Evolutionary conservation across 2,113 vertebrate species (phyloP).

Genomic region (Phoxinus phoxinus): DNA sequence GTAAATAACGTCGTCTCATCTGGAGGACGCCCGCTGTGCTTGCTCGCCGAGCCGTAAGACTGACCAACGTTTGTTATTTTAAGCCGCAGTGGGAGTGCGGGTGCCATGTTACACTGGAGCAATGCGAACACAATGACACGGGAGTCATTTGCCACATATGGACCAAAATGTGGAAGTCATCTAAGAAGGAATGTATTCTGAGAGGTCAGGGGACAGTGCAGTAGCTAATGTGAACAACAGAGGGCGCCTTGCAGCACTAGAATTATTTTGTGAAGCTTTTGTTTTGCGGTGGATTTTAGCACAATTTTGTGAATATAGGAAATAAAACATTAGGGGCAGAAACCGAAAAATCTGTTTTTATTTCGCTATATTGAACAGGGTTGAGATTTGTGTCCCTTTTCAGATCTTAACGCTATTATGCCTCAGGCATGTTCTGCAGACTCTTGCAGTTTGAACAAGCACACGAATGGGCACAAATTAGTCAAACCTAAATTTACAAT

Average conservation of each 20-base stretch:
- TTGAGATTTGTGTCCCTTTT: neutral
- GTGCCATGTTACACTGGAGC: conserved; percentile 19
- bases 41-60: conserved; percentile 36
- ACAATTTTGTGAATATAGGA: neutral
- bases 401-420: neutral
- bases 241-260: conserved; percentile 34
- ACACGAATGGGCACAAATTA: neutral
- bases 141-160: conserved; percentile 44
- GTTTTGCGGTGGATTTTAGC: neutral
- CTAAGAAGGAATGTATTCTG: neutral
- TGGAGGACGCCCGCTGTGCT: conserved; percentile 37
- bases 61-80: conserved; percentile 51
- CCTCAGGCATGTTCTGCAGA: neutral
- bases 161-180: conserved; percentile 36
- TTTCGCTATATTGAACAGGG: neutral
- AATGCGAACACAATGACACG: conserved; percentile 27
- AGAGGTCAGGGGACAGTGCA: neutral
- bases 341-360: neutral
- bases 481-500: neutral
- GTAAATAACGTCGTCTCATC: conserved; percentile 41
- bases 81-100: conserved; percentile 39
- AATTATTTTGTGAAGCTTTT: neutral
- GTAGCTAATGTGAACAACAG: conserved; percentile 39
- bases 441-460: neutral
- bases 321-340: no score